phyloP scores from a whole-genome alignment of 1,140 invertebrate genomes.

The Listronotus bonariensis region DNA sequence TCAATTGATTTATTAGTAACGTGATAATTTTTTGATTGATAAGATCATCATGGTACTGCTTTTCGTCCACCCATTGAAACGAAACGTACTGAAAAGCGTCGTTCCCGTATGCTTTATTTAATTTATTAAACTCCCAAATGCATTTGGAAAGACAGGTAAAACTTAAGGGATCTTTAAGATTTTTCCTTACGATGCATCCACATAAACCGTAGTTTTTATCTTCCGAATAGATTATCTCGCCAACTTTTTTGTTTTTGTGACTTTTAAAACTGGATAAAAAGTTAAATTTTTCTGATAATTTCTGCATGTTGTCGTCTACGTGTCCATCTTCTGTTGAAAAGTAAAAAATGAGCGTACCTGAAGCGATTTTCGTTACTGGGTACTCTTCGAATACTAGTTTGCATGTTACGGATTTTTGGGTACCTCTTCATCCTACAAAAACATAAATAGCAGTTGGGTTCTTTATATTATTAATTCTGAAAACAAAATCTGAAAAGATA shows the following conservation, averaged over 20 bases:
- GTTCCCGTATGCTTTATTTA: slow-evolving; percentile 26
- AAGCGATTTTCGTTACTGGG: slow-evolving; percentile 40
- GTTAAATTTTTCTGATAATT: slow-evolving; percentile 43
- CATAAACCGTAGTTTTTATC: slow-evolving; percentile 36
- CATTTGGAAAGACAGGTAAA: slow-evolving; percentile 39
- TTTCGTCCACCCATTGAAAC: slow-evolving; percentile 36
- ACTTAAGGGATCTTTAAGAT: slow-evolving; percentile 26
- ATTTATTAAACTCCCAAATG: slow-evolving; percentile 39
- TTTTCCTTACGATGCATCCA: slow-evolving; percentile 45
- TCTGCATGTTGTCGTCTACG: slow-evolving; percentile 40
- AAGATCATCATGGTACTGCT: slow-evolving; percentile 27
- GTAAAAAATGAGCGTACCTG: slow-evolving; percentile 45
- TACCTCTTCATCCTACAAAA: slow-evolving; percentile 20
- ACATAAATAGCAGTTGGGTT: background rate
- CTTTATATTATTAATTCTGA: no score
- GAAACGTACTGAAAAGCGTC: slow-evolving; percentile 36
- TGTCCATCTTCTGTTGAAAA: slow-evolving; percentile 41
- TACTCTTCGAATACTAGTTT: slow-evolving; percentile 28
- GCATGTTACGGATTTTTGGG: slow-evolving; percentile 34
- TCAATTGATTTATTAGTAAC: slow-evolving; percentile 38
- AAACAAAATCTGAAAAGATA: background rate
- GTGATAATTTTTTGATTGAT: slow-evolving; percentile 44
- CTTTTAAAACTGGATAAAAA: slow-evolving; percentile 30
- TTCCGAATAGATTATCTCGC: slow-evolving; percentile 22
- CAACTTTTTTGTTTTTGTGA: slow-evolving; percentile 4